Percentiles rank a stretch among this genome's conserved stretches.
phyloP scores from a whole-genome alignment of 2,113 vertebrate species.

The Suricata suricatta region DNA sequence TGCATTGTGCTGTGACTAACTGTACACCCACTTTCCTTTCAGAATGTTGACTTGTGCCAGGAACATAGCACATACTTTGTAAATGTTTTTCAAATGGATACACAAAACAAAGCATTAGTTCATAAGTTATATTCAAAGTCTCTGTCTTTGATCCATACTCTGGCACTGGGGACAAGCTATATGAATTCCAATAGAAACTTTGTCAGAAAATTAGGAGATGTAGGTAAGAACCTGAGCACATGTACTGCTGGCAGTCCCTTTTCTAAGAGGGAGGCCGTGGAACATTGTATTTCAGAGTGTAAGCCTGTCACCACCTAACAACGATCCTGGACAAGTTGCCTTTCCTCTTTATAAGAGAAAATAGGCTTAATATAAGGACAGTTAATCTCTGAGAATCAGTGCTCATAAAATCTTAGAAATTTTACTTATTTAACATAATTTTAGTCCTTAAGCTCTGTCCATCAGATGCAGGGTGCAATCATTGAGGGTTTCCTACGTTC shows the following conservation, averaged over 20 bases:
- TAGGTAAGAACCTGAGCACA: neutral
- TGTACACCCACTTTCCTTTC: neutral
- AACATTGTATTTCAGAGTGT: neutral
- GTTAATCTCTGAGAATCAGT: neutral
- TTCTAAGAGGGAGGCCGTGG: neutral
- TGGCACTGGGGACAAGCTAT: neutral
- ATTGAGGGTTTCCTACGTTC: neutral
- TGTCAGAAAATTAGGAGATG: neutral
- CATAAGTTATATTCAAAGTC: neutral
- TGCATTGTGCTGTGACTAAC: neutral
- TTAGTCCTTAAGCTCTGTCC: neutral
- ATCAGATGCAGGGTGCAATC: neutral
- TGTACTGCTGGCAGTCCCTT: neutral
- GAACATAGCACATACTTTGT: neutral
- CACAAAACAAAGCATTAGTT: neutral
- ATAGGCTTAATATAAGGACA: neutral
- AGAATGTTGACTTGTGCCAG: neutral
- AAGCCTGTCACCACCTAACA: neutral
- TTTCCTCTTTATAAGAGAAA: neutral
- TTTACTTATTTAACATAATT: constrained; percentile 2
- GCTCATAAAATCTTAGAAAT: neutral
- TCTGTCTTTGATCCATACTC: neutral
- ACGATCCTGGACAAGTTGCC: neutral
- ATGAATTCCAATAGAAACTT: neutral
- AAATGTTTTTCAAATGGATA: constrained; percentile 4